These are phyloP conservation scores for Antennarius striatus DNA, from an alignment of 2,113 vertebrate species.

Conservation along the genomic window DNA sequence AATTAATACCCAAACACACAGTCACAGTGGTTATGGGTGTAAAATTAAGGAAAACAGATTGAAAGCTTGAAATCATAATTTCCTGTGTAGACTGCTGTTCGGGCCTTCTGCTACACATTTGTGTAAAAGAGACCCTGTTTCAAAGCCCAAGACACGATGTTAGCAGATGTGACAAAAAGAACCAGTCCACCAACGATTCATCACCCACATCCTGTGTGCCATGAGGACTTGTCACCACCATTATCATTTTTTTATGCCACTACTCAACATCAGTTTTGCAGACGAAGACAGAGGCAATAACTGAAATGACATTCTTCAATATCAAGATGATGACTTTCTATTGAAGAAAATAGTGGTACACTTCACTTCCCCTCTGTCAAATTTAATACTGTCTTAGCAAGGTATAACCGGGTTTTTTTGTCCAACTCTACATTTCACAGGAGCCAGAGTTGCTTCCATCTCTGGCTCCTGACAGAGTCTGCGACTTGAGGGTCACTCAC, in stretches of 20 bases:
- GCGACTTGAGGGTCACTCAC: no score
- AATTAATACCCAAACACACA: no score
- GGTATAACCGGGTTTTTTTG: no score
- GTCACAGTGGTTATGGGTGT: no score
- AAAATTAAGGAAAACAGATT: no score
- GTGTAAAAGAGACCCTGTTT: slow-evolving; percentile 6
- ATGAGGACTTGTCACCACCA: slow-evolving; percentile 34
- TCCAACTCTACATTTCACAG: no score
- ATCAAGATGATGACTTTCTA: no score
- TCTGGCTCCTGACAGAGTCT: no score
- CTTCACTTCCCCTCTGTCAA: no score
- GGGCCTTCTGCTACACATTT: neutral
- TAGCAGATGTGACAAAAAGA: slow-evolving; percentile 30
- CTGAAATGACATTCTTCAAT: neutral
- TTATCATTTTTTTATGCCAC: slow-evolving; percentile 32
- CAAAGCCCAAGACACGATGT: slow-evolving; percentile 14
- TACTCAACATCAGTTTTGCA: slow-evolving; percentile 24
- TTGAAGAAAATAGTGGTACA: no score
- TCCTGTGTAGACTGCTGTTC: neutral
- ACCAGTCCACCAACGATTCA: slow-evolving; percentile 39
- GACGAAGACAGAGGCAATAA: slow-evolving; percentile 1
- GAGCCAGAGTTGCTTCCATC: no score
- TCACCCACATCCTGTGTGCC: slow-evolving; percentile 12
- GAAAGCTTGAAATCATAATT: neutral
- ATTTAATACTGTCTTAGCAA: no score